Evolutionary conservation across 2,113 vertebrate species (phyloP), one percentile per base, ranked within the genome.

Genomic region (Rostratula benghalensis): DNA sequence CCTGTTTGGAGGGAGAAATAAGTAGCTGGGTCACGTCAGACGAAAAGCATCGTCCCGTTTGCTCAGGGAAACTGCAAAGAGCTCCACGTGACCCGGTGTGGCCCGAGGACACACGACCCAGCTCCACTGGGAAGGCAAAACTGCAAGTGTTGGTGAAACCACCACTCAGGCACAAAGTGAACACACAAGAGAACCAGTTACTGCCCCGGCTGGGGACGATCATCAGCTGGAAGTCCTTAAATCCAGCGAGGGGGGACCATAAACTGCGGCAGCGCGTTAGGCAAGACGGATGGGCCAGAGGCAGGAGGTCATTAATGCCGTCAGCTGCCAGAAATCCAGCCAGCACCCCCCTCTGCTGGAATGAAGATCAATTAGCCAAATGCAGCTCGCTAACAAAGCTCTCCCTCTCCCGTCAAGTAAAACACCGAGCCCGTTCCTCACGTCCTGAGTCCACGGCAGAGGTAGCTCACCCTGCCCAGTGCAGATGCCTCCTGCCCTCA

Each of bases 1-100:
- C 10, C 46, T 75, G 22, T 56, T 10, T 39, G 63, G 31, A 85
- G 64, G 20, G 71, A 0, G 2, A 56, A 81, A 13, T 46, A 4
- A 16, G 35, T 11, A 24, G 0, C 0, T 16, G 60, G 45, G 27
- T 19, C 75, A 17, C 1, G 6, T 18, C 2, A 3, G 69, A 56
- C 39, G 35, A 43, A 54, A 56, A 70, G 39, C 63, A 94, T 63
- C 65, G 22, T 11, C n/a, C 53, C 4, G 3, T 61, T 51, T 43
- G 77, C 69, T 45, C 37, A 8, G 0, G 30, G 54, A 61, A 57
- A 73, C 41, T 0, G 20, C 0, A 9, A 46, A 27, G 3, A 21
- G 75, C 16, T 74, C 11, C 30, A 33, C 8, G 1, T 2, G 45
- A 70, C 21, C 63, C 13, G 23, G 7, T 3, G 43, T 10, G 63